Conservation (phyloP, 92 coral and sea anemone species). For the Porites lobata region DNA sequence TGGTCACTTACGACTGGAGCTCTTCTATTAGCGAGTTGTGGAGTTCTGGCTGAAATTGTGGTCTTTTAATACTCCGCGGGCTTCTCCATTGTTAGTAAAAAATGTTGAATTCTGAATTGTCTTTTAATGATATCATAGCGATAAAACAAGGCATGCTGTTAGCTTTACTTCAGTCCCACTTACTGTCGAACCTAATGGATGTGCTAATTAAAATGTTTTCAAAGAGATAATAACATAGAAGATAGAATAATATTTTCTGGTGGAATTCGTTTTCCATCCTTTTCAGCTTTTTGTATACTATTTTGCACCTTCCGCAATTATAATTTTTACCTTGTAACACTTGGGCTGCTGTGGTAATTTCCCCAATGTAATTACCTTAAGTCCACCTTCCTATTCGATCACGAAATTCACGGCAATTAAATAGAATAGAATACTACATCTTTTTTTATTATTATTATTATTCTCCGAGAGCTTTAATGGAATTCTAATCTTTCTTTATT, state of each 20-base stretch:
- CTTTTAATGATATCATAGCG: conserved; percentile 18
- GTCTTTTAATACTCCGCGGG: conserved; percentile 30
- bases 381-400: no score
- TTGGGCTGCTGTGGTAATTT: background rate
- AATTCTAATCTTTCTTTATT: no score
- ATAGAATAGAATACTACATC: no score
- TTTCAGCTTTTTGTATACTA: background rate
- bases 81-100: background rate
- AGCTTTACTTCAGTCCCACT: background rate
- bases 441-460: no score
- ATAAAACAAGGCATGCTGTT: background rate
- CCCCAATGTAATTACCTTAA: no score
- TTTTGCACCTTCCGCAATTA: background rate
- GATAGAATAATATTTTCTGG: background rate
- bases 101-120: background rate
- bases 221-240: background rate
- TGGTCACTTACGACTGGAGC: background rate
- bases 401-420: no score
- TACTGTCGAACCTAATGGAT: background rate
- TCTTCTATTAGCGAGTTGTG: background rate
- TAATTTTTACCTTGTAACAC: no score
- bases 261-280: background rate
- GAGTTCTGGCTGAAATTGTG: background rate
- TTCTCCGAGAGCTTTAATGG: no score
- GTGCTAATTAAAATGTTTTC: background rate